phyloP scores from a whole-genome alignment of 2,113 vertebrate species.

The Melanerpes aurifrons region DNA sequence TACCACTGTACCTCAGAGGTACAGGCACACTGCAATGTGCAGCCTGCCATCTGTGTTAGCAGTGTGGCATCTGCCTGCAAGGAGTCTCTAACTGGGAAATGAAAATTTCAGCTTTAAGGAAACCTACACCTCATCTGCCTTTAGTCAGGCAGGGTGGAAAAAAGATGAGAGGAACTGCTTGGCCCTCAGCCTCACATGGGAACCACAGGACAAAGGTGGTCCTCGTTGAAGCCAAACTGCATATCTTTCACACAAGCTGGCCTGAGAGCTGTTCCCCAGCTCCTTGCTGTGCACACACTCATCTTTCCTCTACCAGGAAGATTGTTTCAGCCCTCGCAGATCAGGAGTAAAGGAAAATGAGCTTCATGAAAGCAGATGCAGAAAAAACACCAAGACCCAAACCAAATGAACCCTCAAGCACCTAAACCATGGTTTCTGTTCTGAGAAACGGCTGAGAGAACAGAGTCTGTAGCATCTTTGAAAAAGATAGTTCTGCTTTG shows the following conservation, averaged over 20 bases:
- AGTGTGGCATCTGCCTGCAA: rapidly evolving
- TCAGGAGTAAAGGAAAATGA: conserved; percentile 24
- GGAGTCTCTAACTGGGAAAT: not conserved
- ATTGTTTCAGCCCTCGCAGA: not conserved
- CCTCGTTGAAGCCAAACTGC: not conserved
- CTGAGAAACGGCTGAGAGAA: not conserved
- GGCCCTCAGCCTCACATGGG: not conserved
- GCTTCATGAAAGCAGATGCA: not conserved
- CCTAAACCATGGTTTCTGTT: not conserved
- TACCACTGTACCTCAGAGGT: not conserved
- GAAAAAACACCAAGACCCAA: not conserved
- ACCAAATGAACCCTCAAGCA: not conserved
- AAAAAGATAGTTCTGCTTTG: not conserved
- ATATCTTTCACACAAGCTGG: not conserved
- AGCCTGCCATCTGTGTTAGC: not conserved
- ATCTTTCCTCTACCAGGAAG: not conserved
- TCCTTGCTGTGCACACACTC: not conserved
- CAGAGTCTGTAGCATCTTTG: not conserved
- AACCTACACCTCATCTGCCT: not conserved
- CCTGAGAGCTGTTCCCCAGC: not conserved
- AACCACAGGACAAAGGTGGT: not conserved
- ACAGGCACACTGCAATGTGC: not conserved
- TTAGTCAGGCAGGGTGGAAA: not conserved
- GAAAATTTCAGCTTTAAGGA: not conserved
- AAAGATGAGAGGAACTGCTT: not conserved